phyloP scores from a whole-genome alignment of 2,888 invertebrate species.

The Heterodera filipjevi region DNA sequence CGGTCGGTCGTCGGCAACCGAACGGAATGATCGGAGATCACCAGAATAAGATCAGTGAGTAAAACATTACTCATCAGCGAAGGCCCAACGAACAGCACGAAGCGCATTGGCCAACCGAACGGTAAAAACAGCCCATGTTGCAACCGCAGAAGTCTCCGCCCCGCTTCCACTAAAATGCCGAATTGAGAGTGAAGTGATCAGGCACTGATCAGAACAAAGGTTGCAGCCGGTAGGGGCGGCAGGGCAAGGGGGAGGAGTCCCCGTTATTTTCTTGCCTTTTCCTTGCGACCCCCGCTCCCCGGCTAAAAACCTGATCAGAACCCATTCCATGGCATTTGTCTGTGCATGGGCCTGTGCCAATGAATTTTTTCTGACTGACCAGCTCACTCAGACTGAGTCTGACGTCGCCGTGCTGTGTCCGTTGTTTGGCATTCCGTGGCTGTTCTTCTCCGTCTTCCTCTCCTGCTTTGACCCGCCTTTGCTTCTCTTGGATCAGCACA shows the following conservation, averaged over 20 bases:
- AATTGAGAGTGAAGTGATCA: background rate
- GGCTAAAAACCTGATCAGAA: background rate
- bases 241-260: no score
- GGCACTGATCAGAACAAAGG: no score
- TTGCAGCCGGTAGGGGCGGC: no score
- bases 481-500: constrained; percentile 1
- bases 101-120: constrained; percentile 56
- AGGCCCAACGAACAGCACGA: constrained; percentile 61
- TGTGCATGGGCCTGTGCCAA: no score
- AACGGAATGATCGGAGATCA: constrained; percentile 4
- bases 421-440: background rate
- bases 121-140: constrained; percentile 63
- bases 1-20: background rate
- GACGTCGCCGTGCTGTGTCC: background rate
- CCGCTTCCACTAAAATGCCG: constrained; percentile 36
- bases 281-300: no score
- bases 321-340: background rate
- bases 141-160: constrained; percentile 60
- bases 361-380: background rate
- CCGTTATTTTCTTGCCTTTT: no score
- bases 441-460: background rate
- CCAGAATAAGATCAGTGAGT: background rate
- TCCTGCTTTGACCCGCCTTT: background rate
- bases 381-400: background rate
- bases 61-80: constrained; percentile 26